phyloP scores from a whole-genome alignment of 2,888 invertebrate genomes.

The Drosophila gaucha region DNA sequence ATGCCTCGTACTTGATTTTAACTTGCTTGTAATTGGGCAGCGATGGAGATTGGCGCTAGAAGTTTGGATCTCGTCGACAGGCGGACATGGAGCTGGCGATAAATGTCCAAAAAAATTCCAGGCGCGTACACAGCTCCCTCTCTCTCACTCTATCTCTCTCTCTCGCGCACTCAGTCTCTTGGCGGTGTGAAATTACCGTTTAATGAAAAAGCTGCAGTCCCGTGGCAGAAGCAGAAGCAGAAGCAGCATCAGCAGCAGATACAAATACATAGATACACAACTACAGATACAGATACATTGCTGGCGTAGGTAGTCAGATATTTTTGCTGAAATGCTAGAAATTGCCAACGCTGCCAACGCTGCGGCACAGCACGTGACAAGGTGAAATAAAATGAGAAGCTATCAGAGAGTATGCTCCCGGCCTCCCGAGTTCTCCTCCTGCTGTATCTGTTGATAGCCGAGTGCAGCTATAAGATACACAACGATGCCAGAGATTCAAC shows the following conservation, averaged over 20 bases:
- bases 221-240: neutral
- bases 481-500: slow-evolving; percentile 60
- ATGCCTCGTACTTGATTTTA: slow-evolving; percentile 79
- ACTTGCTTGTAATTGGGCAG: slow-evolving; percentile 78
- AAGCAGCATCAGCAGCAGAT: slow-evolving; percentile 14
- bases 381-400: slow-evolving; percentile 79
- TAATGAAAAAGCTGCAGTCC: slow-evolving; percentile 69
- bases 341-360: slow-evolving; percentile 74
- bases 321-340: slow-evolving; percentile 79
- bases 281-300: slow-evolving; percentile 28
- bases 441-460: slow-evolving; percentile 14
- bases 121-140: slow-evolving; percentile 59
- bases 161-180: neutral
- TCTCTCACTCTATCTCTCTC: neutral
- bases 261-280: slow-evolving; percentile 9
- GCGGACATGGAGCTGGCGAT: slow-evolving; percentile 50
- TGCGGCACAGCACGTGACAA: slow-evolving; percentile 72
- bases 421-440: slow-evolving; percentile 12
- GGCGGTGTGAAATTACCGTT: slow-evolving; percentile 79
- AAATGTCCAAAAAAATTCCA: slow-evolving; percentile 74
- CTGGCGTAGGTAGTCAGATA: slow-evolving; percentile 74
- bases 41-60: slow-evolving; percentile 66
- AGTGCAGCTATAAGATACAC: slow-evolving; percentile 55
- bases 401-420: slow-evolving; percentile 49
- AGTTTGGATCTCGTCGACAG: slow-evolving; percentile 61